Evolutionary conservation across 1,140 invertebrate species (phyloP).

Genomic region (Zeugodacus cucurbitae): DNA sequence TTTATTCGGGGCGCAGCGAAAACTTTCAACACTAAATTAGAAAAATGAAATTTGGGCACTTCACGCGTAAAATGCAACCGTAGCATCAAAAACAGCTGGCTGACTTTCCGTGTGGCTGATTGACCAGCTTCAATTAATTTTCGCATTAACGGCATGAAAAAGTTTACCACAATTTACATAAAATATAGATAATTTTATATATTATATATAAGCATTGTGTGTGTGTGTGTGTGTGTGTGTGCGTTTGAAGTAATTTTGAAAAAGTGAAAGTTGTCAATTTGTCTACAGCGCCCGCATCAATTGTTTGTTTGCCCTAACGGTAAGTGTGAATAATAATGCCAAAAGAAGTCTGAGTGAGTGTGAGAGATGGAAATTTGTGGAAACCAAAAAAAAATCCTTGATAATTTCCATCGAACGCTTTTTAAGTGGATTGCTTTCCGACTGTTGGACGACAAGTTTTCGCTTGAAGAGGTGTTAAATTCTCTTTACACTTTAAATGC

Average conservation of each 20-base stretch:
- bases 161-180: background rate
- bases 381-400: background rate
- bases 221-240: background rate
- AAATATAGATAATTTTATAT: background rate
- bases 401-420: background rate
- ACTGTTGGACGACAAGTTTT: background rate
- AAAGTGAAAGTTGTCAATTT: background rate
- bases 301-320: background rate
- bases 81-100: background rate
- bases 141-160: background rate
- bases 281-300: background rate
- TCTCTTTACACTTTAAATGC: background rate
- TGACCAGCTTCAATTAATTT: conserved; percentile 15
- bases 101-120: background rate
- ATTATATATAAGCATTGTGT: background rate
- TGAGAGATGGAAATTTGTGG: background rate
- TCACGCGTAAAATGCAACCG: background rate
- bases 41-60: background rate
- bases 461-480: background rate
- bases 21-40: background rate
- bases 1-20: background rate
- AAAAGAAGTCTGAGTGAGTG: background rate
- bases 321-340: background rate
- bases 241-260: background rate
- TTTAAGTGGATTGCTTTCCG: conserved; percentile 24